phyloP scores from a whole-genome alignment of 2,113 vertebrate species.

The Leptobrachium ailaonicum region DNA sequence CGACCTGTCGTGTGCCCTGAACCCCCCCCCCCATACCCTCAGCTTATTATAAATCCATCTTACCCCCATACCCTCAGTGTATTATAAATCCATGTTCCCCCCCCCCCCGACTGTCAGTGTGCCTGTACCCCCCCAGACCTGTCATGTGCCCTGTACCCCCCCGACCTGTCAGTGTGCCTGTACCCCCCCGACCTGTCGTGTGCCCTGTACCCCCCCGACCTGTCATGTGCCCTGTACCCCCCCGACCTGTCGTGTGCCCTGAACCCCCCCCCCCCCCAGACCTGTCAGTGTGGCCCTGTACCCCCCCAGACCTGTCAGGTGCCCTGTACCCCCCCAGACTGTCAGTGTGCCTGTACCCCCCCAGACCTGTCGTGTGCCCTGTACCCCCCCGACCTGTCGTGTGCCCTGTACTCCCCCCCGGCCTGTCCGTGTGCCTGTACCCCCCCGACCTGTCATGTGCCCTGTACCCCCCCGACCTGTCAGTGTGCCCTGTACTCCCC shows the following conservation, averaged over 20 bases:
- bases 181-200: not conserved
- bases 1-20: not conserved
- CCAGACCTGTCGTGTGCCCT: too few relatives aligned
- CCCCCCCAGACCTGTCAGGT: not conserved
- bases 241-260: not conserved
- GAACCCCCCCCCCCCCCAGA: not conserved
- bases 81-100: too few relatives aligned
- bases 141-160: not conserved
- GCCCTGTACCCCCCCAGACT: not conserved
- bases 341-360: too few relatives aligned
- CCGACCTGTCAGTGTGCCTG: not conserved
- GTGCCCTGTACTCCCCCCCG: too few relatives aligned
- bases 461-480: too few relatives aligned
- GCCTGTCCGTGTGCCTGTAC: too few relatives aligned
- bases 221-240: not conserved
- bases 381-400: rapidly evolving
- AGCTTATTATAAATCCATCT: too few relatives aligned
- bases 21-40: not conserved
- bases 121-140: too few relatives aligned
- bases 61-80: too few relatives aligned
- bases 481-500: too few relatives aligned
- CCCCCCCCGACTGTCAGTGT: not conserved
- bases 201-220: not conserved
- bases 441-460: too few relatives aligned
- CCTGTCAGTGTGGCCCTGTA: not conserved